Base-by-base conservation (phyloP, 2,888 invertebrate species). In the Mactromeris polynyma region DNA sequence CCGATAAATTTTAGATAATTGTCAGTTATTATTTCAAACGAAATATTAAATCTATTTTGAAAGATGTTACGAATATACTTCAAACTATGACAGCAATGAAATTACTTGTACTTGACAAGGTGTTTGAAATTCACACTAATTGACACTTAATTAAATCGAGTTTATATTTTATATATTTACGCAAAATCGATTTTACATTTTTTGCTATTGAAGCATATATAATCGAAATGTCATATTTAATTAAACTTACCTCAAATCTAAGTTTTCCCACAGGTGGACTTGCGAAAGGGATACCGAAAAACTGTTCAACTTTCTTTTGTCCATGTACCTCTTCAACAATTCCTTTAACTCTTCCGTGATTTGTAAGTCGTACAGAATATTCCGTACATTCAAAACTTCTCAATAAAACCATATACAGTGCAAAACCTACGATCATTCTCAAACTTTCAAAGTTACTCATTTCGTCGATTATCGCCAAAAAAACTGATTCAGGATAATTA, bases 271-370 rank as follows among this genome's bases (percentile, higher is more conserved):
- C 78, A 4, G 91, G 91, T 19, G 91, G 89, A 40, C 86, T 73
- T n/a, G 91, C 91, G 54, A 87, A 91, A 1, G 91, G 91, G 64
- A 91, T 90, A 21, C 91, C 91, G 38, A 90, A 87, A 82, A 91
- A 91, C 46, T 85, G 89, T 83, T 91, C 91, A 19, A 91, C 85
- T 38, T 87, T 82, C 42, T 90, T 88, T 6, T 89, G 89, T 69
- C 87, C 86, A 69, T 91, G 89, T 17, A 79, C 89, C 17, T 46
- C 54, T 64, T 89, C 90, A 14, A 91, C 91, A n/a, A 83, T 26
- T 2, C 91, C 91, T 81, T 85, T 88, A 19, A 91, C 90, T 84
- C 79, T 89, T 31, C 91, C 91, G 40, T 86, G 85, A 14, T 89
- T 85, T 21, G 91, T 91, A 0, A 73, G 26, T 26, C 91, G 82